Evolutionary conservation across 2,113 vertebrate species (phyloP), one percentile per base, ranked within the genome.

Genomic region (Oenanthe oenanthe): DNA sequence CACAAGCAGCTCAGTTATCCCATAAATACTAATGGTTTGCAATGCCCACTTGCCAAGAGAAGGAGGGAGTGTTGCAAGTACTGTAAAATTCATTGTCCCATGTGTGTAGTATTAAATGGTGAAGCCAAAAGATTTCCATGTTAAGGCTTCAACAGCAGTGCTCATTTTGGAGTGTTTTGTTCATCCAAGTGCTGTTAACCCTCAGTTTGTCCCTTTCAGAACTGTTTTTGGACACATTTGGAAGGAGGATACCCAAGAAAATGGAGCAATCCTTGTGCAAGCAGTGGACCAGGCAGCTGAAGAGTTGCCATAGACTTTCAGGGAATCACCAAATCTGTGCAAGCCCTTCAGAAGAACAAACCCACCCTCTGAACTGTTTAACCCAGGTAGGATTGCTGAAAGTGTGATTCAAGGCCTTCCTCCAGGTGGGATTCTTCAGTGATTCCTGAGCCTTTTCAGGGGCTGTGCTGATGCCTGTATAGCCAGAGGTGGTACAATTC

Each of bases 41-140:
- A 54, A 11, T 76, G 75, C 85, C 90, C 67, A 34, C 32, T 94
- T 76, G 88, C 85, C 78, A 85, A 83, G 82, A 92, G 57, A n/a
- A 91, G 80, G 81, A 81, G 36, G 19, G 81, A 92, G 29, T 19
- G 42, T 68, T 93, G 65, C 58, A 82, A 92, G 74, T 60, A 17
- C 66, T 4, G 1, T 91, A 71, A 88, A 91, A 93, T 79, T 76
- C 43, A 31, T 75, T 76, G 67, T 94, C 82, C 71, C 67, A 3
- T 50, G 62, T 71, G 61, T 73, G 54, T 85, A 1, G 0, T 83
- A 79, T 90, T 89, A 79, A 85, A 43, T 61, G 36, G 47, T 20
- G 54, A n/a, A 89, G 85, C 67, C 71, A 70, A 57, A 89, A 88
- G 63, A 67, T 68, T 88, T 93, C 72, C 11, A 3, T 67, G 60